Base-by-base conservation (phyloP, 2,113 vertebrate species). In the Nycticorax nycticorax region DNA sequence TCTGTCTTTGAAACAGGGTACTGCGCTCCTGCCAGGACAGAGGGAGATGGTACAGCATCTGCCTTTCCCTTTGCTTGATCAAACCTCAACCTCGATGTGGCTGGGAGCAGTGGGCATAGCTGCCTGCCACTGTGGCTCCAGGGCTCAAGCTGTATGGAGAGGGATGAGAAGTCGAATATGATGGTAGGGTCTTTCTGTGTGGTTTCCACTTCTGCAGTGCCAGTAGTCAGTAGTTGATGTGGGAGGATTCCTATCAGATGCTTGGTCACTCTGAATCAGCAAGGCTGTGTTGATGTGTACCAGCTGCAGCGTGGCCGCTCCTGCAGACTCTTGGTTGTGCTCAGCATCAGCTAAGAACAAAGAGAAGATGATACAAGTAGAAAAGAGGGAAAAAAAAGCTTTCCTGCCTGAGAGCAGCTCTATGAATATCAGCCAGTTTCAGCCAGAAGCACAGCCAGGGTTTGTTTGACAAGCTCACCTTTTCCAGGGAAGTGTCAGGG, bases 1-100 rank as follows among this genome's bases (percentile, higher is more conserved):
- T 9, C 41, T 80, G 35, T 6, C 45, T 80, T 77, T 74, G 67
- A 37, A 53, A 23, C 23, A 66, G 57, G 14, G 48, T 33, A 3
- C 39, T 48, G 30, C 64, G 64, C 24, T 72, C 45, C 30, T 91
- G 22, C 10, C 21, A 50, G 69, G 37, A 21, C 80, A 68, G 55
- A 66, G 24, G 32, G 30, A 69, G 35, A 4, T 21, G 50, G 69
- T 41, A n/a, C 37, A 67, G 37, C 23, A 23, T 22, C 69, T 80
- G 60, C 48, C 39, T 83, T 60, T 48, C 21, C 27, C 48, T 53
- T 27, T 52, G 33, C 64, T 77, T 1, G 1, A 7, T 37, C 75
- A 53, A 18, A 14, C 23, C 30, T 74, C 24, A 9, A 28, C 78
- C 71, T 83, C 0, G 0, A 3, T 1, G 6, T 20, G 39, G 20